These are phyloP conservation scores for Neosilurus hyrtlii DNA, from an alignment of 2,797 vertebrate genomes.

Conservation along the genomic window DNA sequence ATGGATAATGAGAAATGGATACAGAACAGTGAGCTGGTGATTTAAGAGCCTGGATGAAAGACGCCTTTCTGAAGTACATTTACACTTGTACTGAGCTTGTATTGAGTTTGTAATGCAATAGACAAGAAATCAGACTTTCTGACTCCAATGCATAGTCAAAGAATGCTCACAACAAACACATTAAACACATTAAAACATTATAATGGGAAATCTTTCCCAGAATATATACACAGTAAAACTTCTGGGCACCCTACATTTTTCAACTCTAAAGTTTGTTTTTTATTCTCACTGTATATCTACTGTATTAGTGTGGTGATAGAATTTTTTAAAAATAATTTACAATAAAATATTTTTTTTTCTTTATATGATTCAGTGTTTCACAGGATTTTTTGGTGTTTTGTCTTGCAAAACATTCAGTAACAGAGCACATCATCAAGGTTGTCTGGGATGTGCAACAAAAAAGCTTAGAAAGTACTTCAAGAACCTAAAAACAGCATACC, in stretches of 20 bases:
- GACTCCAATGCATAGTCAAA: conserved; percentile 24
- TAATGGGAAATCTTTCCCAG: conserved; percentile 3
- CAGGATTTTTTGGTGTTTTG: background rate
- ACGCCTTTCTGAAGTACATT: conserved; percentile 32
- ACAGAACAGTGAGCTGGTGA: conserved; percentile 37
- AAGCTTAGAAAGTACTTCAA: conserved; percentile 10
- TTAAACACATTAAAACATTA: conserved; percentile 7
- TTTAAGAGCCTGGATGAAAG: conserved; percentile 38
- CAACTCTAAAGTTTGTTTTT: background rate
- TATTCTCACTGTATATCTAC: background rate
- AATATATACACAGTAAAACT: background rate
- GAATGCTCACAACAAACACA: conserved; percentile 23
- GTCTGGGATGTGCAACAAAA: conserved; percentile 10
- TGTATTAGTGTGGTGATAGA: background rate
- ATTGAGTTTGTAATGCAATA: conserved; percentile 34
- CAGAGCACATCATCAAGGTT: background rate
- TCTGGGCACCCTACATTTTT: too few relatives aligned
- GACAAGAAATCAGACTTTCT: conserved; percentile 31
- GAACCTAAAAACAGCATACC: background rate
- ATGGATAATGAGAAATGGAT: conserved; percentile 43
- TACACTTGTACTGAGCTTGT: conserved; percentile 22
- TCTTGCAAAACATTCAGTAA: conserved; percentile 12
- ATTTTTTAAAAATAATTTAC: background rate
- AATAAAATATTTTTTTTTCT: background rate
- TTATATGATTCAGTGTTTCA: background rate